Conservation (phyloP, 2,888 invertebrate genomes). For the Drosophila falleni region DNA sequence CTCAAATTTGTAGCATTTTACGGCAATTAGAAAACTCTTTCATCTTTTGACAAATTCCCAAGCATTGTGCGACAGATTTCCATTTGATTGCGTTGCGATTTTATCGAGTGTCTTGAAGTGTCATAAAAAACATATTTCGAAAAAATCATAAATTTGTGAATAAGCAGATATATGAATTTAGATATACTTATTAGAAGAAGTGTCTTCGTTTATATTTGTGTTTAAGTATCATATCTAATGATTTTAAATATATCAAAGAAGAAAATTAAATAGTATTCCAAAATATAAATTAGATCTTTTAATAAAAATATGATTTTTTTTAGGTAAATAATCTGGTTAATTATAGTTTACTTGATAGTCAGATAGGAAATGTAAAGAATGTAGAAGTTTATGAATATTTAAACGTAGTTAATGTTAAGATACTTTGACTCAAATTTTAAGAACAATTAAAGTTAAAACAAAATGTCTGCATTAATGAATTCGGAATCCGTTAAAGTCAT, state of each 20-base stretch:
- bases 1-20: constrained; percentile 5
- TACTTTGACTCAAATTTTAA: no score
- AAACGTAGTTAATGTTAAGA: no score
- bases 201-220: background rate
- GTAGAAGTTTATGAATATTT: background rate
- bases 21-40: constrained; percentile 44
- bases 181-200: background rate
- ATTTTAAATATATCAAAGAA: background rate
- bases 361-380: background rate
- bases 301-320: background rate
- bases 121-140: background rate
- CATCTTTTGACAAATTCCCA: constrained; percentile 30
- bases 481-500: no score
- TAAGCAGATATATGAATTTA: background rate
- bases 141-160: background rate
- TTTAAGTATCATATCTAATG: background rate
- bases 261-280: background rate
- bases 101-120: background rate
- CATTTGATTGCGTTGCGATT: background rate
- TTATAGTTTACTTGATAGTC: background rate
- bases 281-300: background rate
- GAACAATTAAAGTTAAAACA: no score
- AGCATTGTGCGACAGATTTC: constrained; percentile 12
- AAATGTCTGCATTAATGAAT: no score
- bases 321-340: background rate